Percentiles rank a stretch among this genome's conserved stretches.
Conservation (phyloP, 2,113 vertebrate genomes). For the Petromus typicus region DNA sequence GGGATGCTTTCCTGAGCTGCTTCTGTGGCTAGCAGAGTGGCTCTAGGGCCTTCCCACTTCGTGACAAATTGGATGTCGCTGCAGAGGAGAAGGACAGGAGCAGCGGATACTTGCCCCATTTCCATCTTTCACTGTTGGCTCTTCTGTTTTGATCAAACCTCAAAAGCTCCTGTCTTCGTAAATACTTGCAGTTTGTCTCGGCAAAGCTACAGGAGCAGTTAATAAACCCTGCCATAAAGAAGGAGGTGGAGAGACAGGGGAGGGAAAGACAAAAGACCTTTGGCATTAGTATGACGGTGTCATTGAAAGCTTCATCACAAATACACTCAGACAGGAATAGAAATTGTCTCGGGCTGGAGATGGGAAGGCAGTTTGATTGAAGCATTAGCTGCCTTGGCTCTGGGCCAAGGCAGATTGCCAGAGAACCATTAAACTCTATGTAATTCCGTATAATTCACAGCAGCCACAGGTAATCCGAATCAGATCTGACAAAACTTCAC, state of each 20-base stretch:
- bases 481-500: slow-evolving; percentile 70
- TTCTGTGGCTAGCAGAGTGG: not conserved
- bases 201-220: slow-evolving; percentile 42
- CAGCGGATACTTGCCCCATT: slow-evolving; percentile 39
- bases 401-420: slow-evolving; percentile 77
- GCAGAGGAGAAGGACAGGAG: not conserved
- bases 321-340: slow-evolving; percentile 55
- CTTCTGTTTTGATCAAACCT: slow-evolving; percentile 53
- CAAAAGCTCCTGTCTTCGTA: slow-evolving; percentile 54
- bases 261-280: not conserved
- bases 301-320: slow-evolving; percentile 64
- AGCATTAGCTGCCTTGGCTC: slow-evolving; percentile 69
- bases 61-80: slow-evolving; percentile 32
- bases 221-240: not conserved
- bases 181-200: slow-evolving; percentile 36
- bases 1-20: not conserved
- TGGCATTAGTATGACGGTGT: slow-evolving; percentile 55
- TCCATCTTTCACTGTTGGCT: slow-evolving; percentile 25
- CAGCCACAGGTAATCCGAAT: slow-evolving; percentile 80
- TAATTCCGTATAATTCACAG: slow-evolving; percentile 78
- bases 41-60: not conserved
- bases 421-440: slow-evolving; percentile 76
- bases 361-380: slow-evolving; percentile 70
- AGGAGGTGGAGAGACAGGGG: not conserved
- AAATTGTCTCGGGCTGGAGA: slow-evolving; percentile 53